Evolutionary conservation across 2,797 vertebrate genomes (phyloP), one percentile per base, ranked within the genome.

Genomic region (Centroberyx gerrardi): DNA sequence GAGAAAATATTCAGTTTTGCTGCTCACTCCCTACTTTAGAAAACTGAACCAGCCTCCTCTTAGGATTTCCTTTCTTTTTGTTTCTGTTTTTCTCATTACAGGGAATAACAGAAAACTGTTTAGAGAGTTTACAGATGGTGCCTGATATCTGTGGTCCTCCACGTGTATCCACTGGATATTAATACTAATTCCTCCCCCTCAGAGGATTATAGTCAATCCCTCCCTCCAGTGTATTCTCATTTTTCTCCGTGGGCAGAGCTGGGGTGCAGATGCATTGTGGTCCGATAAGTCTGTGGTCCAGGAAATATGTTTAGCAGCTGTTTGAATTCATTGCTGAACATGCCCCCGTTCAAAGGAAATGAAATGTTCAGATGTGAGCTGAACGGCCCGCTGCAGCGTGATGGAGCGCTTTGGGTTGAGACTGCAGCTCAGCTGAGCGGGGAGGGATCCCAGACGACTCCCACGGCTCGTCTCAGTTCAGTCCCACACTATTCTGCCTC

Each of bases 261-360:
- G 53, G 61, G 64, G 60, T 76, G 38, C n/a, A 76, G 69, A 71
- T 76, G 61, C 62, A 60, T 77, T 78, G 60, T 70, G 72, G 62
- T 78, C 70, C 0, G 60, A 80, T 68, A 72, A 49, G 68, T 66
- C 62, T 82, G 68, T 70, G 72, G 68, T 86, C 40, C 80, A 87
- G 85, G 83, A 91, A 93, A 93, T 92, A 85, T 91, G 86, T 92
- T 90, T 69, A 87, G 87, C 93, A 93, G 92, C 90, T 93, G 92
- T 93, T 75, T 56, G 58, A 74, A 42, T 71, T 63, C 60, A 46
- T n/a, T 72, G 73, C 66, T 56, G 69, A 90, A 82, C 69, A 58
- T 61, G 72, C 55, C 72, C 56, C 68, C 44, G 49, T 64, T 72
- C 44, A 76, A 76, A 83, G 89, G 90, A 94, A 94, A 91, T 91